These are phyloP conservation scores for Tautogolabrus adspersus DNA, from an alignment of 2,113 vertebrate genomes.

Conservation along the genomic window DNA sequence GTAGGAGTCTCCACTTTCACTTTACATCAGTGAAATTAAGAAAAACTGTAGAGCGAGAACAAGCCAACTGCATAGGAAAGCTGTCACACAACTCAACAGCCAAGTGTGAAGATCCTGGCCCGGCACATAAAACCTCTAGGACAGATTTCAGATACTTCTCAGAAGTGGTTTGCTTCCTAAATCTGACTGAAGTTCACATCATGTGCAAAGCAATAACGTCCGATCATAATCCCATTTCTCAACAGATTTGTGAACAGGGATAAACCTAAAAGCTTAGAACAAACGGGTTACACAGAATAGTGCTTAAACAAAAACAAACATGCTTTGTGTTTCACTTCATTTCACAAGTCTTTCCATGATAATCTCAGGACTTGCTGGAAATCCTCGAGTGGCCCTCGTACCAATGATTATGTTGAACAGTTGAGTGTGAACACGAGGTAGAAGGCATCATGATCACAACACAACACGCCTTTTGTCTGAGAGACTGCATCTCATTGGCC, in stretches of 20 bases:
- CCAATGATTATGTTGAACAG: constrained; percentile 42
- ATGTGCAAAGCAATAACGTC: constrained; percentile 19
- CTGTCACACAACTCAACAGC: neutral
- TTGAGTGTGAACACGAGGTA: constrained; percentile 10
- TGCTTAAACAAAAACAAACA: constrained; percentile 4
- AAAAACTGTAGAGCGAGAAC: neutral
- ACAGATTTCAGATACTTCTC: neutral
- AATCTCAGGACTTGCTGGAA: constrained; percentile 11
- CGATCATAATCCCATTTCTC: constrained; percentile 19
- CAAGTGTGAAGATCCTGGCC: too few relatives aligned
- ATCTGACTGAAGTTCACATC: neutral
- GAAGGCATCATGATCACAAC: constrained; percentile 41
- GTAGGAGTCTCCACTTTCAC: too few relatives aligned
- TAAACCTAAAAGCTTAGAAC: constrained; percentile 5
- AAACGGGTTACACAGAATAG: neutral
- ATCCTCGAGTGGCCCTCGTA: constrained; percentile 11
- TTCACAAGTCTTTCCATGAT: constrained; percentile 26
- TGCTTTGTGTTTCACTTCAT: constrained; percentile 18
- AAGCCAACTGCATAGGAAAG: neutral
- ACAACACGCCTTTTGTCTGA: constrained; percentile 65
- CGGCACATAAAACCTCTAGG: neutral
- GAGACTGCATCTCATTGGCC: constrained; percentile 26
- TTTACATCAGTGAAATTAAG: neutral
- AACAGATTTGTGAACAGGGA: constrained; percentile 5
- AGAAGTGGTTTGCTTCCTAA: neutral